Evolutionary conservation across 1,140 invertebrate species (phyloP).

Genomic region (Teleogryllus occipitalis): DNA sequence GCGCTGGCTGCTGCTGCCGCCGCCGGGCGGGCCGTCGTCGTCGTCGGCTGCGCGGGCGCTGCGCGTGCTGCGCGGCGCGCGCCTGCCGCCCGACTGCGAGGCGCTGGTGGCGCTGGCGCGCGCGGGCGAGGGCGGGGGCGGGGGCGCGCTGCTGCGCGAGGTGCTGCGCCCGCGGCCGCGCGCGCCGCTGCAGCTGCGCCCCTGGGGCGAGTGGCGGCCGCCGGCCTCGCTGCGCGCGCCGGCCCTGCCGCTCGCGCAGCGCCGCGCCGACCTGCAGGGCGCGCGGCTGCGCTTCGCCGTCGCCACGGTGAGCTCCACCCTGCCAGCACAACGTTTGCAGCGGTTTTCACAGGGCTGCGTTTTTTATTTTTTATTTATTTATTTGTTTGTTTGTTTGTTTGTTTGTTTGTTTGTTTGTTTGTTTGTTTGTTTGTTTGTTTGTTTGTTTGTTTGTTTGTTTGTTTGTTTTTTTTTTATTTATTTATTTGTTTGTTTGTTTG

Average conservation of each 20-base stretch:
- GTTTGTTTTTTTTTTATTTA: too few relatives aligned
- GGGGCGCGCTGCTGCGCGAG: neutral
- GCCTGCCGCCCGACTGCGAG: neutral
- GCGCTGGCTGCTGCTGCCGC: neutral
- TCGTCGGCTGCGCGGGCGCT: neutral
- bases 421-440: too few relatives aligned
- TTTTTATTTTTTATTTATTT: too few relatives aligned
- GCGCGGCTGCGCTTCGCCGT: neutral
- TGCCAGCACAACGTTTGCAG: too few relatives aligned
- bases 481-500: too few relatives aligned
- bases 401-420: too few relatives aligned
- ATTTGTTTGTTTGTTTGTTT: too few relatives aligned
- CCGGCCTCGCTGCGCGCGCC: neutral
- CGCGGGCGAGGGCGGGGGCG: too few relatives aligned
- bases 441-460: too few relatives aligned
- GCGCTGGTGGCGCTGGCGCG: too few relatives aligned
- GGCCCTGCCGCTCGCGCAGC: neutral
- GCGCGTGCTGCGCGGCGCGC: neutral
- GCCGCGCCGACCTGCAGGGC: neutral
- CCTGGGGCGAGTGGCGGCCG: neutral
- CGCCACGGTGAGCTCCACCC: neutral
- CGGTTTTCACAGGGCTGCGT: too few relatives aligned
- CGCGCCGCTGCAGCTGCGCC: neutral
- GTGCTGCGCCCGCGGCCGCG: neutral
- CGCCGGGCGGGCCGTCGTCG: too few relatives aligned